Evolutionary conservation across 2,888 invertebrate genomes (phyloP).

Genomic region (Tanypteryx hageni): DNA sequence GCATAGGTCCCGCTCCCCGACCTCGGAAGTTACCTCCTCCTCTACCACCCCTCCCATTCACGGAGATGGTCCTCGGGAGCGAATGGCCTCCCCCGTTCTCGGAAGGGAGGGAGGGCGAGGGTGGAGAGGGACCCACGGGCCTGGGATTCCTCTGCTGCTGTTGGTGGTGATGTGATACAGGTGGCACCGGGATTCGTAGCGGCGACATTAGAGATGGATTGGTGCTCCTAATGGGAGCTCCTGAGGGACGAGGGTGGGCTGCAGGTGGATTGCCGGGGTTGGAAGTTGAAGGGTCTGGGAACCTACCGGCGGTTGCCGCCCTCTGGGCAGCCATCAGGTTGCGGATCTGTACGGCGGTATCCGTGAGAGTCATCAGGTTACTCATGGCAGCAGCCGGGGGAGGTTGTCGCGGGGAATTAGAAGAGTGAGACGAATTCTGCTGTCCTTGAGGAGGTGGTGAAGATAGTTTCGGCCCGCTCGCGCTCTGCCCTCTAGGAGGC

Average conservation of each 20-base stretch:
- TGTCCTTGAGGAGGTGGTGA: not conserved
- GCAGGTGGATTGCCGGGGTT: not conserved
- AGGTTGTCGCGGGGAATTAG: conserved; percentile 25
- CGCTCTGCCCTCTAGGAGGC: conserved; percentile 28
- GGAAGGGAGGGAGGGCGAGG: not conserved
- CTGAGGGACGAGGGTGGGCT: not conserved
- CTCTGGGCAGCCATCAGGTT: conserved; percentile 70
- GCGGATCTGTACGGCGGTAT: conserved; percentile 72
- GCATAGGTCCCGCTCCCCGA: conserved; percentile 57
- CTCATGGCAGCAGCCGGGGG: conserved; percentile 72
- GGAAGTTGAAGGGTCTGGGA: not conserved
- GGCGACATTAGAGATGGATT: conserved; percentile 44
- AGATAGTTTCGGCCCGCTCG: not conserved
- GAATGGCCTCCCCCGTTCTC: conserved; percentile 21
- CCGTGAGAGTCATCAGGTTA: conserved; percentile 78
- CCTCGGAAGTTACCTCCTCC: conserved; percentile 51
- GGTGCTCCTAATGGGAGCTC: conserved; percentile 45
- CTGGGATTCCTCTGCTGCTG: conserved; percentile 30
- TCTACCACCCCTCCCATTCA: conserved; percentile 60
- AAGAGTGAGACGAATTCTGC: conserved; percentile 1
- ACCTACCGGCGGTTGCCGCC: not conserved
- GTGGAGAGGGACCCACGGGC: not conserved
- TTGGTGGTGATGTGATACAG: conserved; percentile 42
- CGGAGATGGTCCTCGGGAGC: conserved; percentile 72
- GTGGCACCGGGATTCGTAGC: not conserved